phyloP scores from a whole-genome alignment of 1,140 invertebrate genomes.

The Drosophila pectinifera region DNA sequence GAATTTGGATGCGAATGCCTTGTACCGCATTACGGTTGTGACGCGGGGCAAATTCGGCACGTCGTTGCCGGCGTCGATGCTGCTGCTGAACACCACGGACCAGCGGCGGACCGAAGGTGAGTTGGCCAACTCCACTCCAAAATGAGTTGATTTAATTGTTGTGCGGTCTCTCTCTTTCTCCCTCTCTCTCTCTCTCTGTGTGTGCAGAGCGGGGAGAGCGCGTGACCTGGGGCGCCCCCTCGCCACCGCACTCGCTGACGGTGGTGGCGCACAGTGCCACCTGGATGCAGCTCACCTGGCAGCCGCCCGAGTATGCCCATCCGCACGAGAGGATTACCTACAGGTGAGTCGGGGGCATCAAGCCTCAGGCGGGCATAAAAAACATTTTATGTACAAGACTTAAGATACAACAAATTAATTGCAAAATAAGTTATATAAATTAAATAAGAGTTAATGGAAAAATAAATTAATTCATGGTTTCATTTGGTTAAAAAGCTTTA shows the following conservation, averaged over 20 bases:
- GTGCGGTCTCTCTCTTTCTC: background rate
- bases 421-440: no score
- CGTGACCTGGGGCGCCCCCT: conserved; percentile 88
- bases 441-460: background rate
- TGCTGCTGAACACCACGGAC: conserved; percentile 89
- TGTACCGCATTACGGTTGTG: conserved; percentile 92
- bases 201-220: conserved; percentile 53
- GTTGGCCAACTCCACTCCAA: conserved; percentile 22
- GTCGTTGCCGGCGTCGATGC: conserved; percentile 91
- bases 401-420: background rate
- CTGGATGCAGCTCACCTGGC: conserved; percentile 92
- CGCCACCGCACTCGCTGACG: conserved; percentile 91
- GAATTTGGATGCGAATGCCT: conserved; percentile 87
- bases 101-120: conserved; percentile 69
- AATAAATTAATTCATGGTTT: no score
- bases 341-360: conserved; percentile 85
- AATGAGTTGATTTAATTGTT: conserved; percentile 47
- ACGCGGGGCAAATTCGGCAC: conserved; percentile 90
- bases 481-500: no score
- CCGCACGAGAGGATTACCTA: conserved; percentile 91
- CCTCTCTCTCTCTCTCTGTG: background rate
- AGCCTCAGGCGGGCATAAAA: background rate
- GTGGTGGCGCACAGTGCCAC: conserved; percentile 91
- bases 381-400: background rate
- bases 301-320: conserved; percentile 91